Evolutionary conservation across 2,888 invertebrate genomes (phyloP).

Genomic region (Herminia tarsipennalis): DNA sequence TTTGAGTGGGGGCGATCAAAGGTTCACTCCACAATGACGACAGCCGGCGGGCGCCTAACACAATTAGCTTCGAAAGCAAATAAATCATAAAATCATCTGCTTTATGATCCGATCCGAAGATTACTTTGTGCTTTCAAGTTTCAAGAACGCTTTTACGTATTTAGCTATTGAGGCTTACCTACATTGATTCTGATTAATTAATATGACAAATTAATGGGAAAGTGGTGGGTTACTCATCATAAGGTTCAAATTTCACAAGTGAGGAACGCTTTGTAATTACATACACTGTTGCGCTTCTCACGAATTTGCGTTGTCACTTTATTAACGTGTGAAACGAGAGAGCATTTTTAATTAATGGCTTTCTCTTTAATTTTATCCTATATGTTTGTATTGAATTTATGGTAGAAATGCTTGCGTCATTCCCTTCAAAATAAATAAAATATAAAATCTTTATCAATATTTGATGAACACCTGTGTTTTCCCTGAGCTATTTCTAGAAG

Average conservation of each 20-base stretch:
- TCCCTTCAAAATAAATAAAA: conserved; percentile 15
- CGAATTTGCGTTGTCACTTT: conserved; percentile 77
- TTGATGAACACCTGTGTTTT: conserved; percentile 38
- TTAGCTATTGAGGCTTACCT: conserved; percentile 26
- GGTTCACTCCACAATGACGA: conserved; percentile 51
- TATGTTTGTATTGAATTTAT: conserved; percentile 40
- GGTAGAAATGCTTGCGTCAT: conserved; percentile 32
- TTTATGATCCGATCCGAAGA: conserved; percentile 58
- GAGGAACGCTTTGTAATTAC: conserved; percentile 72
- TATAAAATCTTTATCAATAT: conserved; percentile 25
- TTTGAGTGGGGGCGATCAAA: conserved; percentile 54
- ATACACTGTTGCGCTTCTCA: conserved; percentile 57
- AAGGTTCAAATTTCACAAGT: conserved; percentile 67
- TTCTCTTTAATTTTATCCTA: conserved; percentile 65
- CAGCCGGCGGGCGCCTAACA: conserved; percentile 63
- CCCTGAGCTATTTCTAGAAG: conserved; percentile 21
- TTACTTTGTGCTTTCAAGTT: conserved; percentile 47
- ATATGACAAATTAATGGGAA: conserved; percentile 72
- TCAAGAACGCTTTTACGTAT: conserved; percentile 26
- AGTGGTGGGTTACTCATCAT: conserved; percentile 64
- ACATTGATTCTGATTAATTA: conserved; percentile 64
- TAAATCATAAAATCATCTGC: conserved; percentile 70
- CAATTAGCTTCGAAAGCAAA: conserved; percentile 72
- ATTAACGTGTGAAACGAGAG: conserved; percentile 68
- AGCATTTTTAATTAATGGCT: conserved; percentile 77